These are phyloP conservation scores for Heliconius eleuchia DNA, from an alignment of 1,140 invertebrate species.

Conservation along the genomic window DNA sequence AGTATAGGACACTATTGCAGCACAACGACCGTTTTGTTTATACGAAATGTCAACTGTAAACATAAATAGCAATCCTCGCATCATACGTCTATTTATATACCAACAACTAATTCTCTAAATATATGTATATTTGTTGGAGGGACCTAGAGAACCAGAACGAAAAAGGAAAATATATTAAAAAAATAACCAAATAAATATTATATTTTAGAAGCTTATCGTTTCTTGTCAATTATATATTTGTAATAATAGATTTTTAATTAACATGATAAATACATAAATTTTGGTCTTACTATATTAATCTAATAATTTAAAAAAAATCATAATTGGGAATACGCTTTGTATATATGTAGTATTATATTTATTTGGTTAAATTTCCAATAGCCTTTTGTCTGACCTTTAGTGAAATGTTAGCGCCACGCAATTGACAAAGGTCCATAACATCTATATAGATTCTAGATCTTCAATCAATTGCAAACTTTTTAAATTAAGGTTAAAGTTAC, in stretches of 20 bases:
- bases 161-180: too few species aligned
- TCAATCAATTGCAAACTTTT: background rate
- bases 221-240: too few species aligned
- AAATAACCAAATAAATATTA: too few species aligned
- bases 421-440: constrained; percentile 23
- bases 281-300: background rate
- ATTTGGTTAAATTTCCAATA: background rate
- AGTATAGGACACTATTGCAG: too few species aligned
- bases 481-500: background rate
- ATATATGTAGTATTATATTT: background rate
- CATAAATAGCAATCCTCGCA: too few species aligned
- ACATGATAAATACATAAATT: background rate
- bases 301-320: background rate
- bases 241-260: background rate
- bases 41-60: too few species aligned
- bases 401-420: constrained; percentile 26
- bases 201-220: too few species aligned
- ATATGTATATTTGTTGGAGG: too few species aligned
- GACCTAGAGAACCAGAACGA: too few species aligned
- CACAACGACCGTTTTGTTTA: too few species aligned
- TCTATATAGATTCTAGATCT: constrained; percentile 17
- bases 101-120: too few species aligned
- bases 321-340: background rate
- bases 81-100: too few species aligned
- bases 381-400: constrained; percentile 28